phyloP scores from a whole-genome alignment of 92 coral and sea anemone species.

The Heteractis magnifica region DNA sequence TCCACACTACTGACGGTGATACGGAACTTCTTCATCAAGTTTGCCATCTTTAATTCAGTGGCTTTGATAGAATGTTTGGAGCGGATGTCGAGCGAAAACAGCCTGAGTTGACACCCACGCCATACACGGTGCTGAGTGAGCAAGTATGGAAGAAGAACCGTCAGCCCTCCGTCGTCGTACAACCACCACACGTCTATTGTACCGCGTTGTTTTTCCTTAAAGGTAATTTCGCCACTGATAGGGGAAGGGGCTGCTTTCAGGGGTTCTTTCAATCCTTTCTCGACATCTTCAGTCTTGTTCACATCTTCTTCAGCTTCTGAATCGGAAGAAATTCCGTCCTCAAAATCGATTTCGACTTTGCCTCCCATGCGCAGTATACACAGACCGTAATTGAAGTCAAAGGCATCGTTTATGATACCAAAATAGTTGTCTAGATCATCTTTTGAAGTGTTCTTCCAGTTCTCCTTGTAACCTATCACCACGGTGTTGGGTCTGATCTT shows the following conservation, averaged over 20 bases:
- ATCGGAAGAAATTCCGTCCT: constrained; percentile 44
- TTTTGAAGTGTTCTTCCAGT: constrained; percentile 54
- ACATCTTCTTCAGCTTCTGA: constrained; percentile 40
- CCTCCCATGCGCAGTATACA: constrained; percentile 78
- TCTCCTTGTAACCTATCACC: constrained; percentile 83
- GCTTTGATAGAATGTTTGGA: constrained; percentile 67
- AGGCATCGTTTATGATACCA: constrained; percentile 83
- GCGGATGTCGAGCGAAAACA: constrained; percentile 78
- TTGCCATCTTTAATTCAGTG: constrained; percentile 78
- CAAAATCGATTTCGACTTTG: constrained; percentile 38
- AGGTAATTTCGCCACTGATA: constrained; percentile 16
- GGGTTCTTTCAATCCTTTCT: neutral
- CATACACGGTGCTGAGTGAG: constrained; percentile 84
- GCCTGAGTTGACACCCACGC: constrained; percentile 81
- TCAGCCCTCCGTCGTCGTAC: constrained; percentile 95
- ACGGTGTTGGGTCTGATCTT: constrained; percentile 94
- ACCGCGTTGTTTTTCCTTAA: constrained; percentile 70
- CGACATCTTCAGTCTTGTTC: neutral
- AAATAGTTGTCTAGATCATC: constrained; percentile 58
- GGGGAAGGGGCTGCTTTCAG: neutral
- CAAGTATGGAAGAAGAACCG: constrained; percentile 80
- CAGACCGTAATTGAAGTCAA: constrained; percentile 80
- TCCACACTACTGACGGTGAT: constrained; percentile 78
- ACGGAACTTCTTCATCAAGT: constrained; percentile 86
- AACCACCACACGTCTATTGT: constrained; percentile 98